These are phyloP conservation scores for Euphydryas editha DNA, from an alignment of 2,888 invertebrate species.

Conservation along the genomic window DNA sequence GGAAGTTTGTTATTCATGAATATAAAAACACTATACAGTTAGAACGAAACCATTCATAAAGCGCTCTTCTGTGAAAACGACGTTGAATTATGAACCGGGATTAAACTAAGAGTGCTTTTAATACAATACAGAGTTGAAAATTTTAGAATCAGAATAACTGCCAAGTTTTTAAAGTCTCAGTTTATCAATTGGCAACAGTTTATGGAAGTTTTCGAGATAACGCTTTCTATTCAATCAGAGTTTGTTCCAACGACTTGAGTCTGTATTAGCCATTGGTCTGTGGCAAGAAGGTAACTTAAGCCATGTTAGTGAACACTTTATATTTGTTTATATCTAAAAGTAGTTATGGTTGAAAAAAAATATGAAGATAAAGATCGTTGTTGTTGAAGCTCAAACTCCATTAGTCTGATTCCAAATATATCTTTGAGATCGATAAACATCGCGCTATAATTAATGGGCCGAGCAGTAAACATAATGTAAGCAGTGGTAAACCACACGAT, in stretches of 20 bases:
- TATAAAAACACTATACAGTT: neutral
- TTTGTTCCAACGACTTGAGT: conserved; percentile 12
- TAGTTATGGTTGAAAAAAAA: too few species aligned
- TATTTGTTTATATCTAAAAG: neutral
- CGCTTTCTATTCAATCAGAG: conserved; percentile 9
- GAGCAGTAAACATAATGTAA: too few species aligned
- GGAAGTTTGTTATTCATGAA: neutral
- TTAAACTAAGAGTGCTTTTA: conserved; percentile 9
- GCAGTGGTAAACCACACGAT: too few species aligned
- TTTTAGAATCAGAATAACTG: conserved; percentile 12
- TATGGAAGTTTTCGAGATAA: conserved; percentile 29
- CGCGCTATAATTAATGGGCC: too few species aligned
- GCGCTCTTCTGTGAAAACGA: neutral
- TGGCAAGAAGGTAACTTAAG: neutral
- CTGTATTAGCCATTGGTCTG: neutral
- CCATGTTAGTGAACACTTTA: neutral
- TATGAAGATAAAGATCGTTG: too few species aligned
- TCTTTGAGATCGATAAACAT: too few species aligned
- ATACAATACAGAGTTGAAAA: conserved; percentile 22
- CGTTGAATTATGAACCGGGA: conserved; percentile 23
- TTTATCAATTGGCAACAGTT: conserved; percentile 35
- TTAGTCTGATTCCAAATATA: too few species aligned
- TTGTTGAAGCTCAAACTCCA: too few species aligned
- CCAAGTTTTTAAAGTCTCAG: conserved; percentile 28
- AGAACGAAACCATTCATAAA: conserved; percentile 5